Evolutionary conservation across 2,797 vertebrate genomes (phyloP), one percentile per base, ranked within the genome.

Genomic region (Sebastolobus alascanus): DNA sequence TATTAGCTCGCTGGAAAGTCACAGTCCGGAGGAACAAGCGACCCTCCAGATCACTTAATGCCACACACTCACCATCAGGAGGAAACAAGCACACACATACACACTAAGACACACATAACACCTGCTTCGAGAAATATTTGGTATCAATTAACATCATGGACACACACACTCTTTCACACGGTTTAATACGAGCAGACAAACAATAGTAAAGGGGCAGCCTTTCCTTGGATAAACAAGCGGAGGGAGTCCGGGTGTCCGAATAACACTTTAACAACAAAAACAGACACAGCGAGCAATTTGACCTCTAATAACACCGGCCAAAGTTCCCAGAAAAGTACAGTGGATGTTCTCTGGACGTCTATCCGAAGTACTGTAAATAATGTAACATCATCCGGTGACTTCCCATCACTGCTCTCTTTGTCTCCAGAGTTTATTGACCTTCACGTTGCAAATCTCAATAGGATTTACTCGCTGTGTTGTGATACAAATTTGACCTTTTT

Each of bases 1-100:
- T 92, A 89, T 91, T 90, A 89, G 72, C 71, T 58, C 1, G 1
- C n/a, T 61, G 70, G 82, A 84, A 83, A 86, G 91, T 87, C 82
- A 89, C 31, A 56, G 59, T 22, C 10, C 1, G 9, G 11, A 80
- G 43, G 70, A 80, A 86, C 73, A 84, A 84, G 77, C 74, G 65
- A 46, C 64, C 46, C 25, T 27, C 16, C 27, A 33, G 70, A 80
- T 78, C 68, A 27, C 35, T 75, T 55, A 25, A 77, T 31, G 25
- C 52, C 43, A 55, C 40, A 46, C 68, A 59, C 20, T 54, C 40
- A 55, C 6, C 43, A 37, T 73, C 37, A 52, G 38, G 60, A 63
- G 67, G 20, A 83, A 81, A 75, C 68, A 70, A 8, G 2, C n/a
- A 29, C 27, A 37, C 58, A 40, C 68, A 60, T 8, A 66, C n/a